Conservation (phyloP, 2,113 vertebrate species). For the Mus pahari region DNA sequence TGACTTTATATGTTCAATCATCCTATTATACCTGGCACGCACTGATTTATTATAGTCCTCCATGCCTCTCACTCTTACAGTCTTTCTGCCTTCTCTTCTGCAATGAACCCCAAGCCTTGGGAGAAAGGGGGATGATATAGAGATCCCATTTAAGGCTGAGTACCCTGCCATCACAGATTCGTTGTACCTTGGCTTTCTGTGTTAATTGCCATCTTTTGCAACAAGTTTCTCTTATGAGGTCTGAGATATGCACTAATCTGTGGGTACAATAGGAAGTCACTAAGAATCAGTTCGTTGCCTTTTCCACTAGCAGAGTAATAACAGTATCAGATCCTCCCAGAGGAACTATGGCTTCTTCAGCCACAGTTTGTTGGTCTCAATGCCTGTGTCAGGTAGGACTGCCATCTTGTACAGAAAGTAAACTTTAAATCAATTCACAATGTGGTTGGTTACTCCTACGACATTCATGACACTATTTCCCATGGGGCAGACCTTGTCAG, state of each 20-base stretch:
- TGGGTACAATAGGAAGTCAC: not conserved
- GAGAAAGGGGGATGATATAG: not conserved
- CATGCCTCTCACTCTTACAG: not conserved
- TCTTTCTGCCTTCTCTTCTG: not conserved
- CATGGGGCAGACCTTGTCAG: not conserved
- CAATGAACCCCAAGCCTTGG: not conserved
- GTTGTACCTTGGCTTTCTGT: not conserved
- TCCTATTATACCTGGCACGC: no score
- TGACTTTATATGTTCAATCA: not conserved
- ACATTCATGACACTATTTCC: not conserved
- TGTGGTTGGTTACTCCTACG: not conserved
- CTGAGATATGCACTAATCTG: not conserved
- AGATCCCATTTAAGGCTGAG: not conserved
- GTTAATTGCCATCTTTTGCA: not conserved
- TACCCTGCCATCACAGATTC: not conserved
- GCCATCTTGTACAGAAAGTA: not conserved
- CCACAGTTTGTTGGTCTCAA: no score
- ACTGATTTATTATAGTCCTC: not conserved
- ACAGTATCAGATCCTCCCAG: not conserved
- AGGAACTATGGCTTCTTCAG: not conserved
- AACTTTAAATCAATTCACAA: not conserved
- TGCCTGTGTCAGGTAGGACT: not conserved
- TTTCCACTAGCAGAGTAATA: not conserved
- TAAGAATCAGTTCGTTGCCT: not conserved
- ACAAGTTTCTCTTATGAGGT: not conserved